These are phyloP conservation scores for Embiotoca jacksoni DNA, from an alignment of 2,113 vertebrate genomes.

Conservation along the genomic window DNA sequence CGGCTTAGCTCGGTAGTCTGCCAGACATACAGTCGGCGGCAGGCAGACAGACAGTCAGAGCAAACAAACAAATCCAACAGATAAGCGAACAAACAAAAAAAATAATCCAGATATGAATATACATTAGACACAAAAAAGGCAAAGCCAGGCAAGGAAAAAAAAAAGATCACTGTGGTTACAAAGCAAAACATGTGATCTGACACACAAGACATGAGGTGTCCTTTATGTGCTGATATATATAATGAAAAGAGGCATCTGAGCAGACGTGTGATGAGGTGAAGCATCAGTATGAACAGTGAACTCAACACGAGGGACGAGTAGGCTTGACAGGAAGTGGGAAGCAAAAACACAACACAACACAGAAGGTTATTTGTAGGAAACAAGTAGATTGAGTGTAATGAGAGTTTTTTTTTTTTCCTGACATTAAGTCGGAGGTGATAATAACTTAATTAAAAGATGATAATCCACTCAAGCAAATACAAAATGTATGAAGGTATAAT, in stretches of 20 bases:
- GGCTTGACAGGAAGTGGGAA: constrained; percentile 5
- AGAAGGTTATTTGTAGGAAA: not conserved
- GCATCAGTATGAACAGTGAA: constrained; percentile 19
- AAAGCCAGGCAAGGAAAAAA: not conserved
- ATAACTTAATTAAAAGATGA: not conserved
- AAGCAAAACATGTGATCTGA: constrained; percentile 11
- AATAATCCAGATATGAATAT: constrained; percentile 36
- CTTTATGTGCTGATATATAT: not conserved
- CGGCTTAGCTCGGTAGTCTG: constrained; percentile 51
- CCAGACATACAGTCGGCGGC: constrained; percentile 41
- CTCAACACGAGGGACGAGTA: constrained; percentile 1
- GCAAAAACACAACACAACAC: constrained; percentile 10
- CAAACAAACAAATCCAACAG: constrained; percentile 61
- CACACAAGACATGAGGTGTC: constrained; percentile 17
- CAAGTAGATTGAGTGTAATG: not conserved
- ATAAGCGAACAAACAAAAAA: constrained; percentile 47
- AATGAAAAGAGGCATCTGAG: constrained; percentile 35
- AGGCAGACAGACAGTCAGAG: constrained; percentile 31
- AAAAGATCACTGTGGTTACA: constrained; percentile 2
- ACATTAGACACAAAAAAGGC: constrained; percentile 15
- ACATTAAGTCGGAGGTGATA: not conserved
- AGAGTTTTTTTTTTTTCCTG: not conserved
- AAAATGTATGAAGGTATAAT: not conserved
- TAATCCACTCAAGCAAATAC: not conserved
- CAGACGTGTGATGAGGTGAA: constrained; percentile 28